phyloP scores from a whole-genome alignment of 2,113 vertebrate species.

The Hippocampus guttulatus region DNA sequence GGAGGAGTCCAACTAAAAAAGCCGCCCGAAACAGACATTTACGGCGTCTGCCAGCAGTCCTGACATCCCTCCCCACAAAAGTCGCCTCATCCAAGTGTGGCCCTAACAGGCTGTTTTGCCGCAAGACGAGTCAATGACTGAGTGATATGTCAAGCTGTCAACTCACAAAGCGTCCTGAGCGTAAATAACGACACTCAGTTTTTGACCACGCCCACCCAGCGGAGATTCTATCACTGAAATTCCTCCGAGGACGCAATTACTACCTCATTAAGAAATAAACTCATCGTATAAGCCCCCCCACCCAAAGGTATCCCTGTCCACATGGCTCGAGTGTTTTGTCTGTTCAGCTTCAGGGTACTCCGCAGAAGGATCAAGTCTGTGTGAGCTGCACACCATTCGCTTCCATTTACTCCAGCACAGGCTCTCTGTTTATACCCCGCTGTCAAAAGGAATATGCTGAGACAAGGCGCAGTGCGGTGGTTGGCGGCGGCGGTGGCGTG shows the following conservation, averaged over 20 bases:
- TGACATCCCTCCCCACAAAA: too few species aligned
- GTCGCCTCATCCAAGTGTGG: too few species aligned
- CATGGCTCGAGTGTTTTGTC: background rate
- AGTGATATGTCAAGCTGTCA: too few species aligned
- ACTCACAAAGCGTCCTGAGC: too few species aligned
- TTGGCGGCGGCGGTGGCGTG: background rate
- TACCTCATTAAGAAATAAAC: background rate
- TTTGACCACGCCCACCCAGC: too few species aligned
- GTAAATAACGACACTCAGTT: too few species aligned
- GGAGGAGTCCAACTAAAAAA: too few species aligned
- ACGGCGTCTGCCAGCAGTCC: too few species aligned
- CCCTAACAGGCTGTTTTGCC: too few species aligned
- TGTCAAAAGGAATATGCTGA: constrained; percentile 53
- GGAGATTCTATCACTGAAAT: background rate
- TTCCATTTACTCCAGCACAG: constrained; percentile 33
- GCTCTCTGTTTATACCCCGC: constrained; percentile 35
- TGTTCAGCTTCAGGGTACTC: constrained; percentile 14
- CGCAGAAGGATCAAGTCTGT: constrained; percentile 26
- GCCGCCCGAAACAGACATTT: too few species aligned
- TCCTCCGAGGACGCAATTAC: background rate
- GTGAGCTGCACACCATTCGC: constrained; percentile 15
- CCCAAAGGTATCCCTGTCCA: background rate
- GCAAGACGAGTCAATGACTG: too few species aligned
- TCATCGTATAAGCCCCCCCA: background rate
- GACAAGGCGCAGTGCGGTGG: constrained; percentile 30